Base-by-base conservation (phyloP, 2,113 vertebrate genomes). In the Trematocara stigmaticum region DNA sequence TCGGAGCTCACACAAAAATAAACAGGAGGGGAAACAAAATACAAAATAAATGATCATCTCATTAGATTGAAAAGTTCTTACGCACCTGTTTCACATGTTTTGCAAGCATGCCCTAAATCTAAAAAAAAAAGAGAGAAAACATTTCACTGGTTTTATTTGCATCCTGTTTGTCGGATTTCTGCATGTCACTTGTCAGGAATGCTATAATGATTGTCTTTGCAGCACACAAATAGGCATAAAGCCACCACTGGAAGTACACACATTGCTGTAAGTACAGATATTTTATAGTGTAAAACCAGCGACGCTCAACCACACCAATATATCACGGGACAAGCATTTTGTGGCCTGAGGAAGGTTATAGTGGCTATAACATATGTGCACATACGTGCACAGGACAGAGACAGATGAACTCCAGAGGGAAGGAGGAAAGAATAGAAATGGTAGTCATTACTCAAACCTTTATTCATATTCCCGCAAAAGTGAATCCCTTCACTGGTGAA, bases 381-480 rank as follows among this genome's bases (percentile, higher is more conserved):
- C 86, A n/a, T 81, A 92, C 29, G 31, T 81, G 85, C 69, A 79
- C 10, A 4, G 56, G 90, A 93, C 90, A 34, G 81, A 35, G 88
- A 94, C 90, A 20, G 85, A 94, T 91, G 90, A 90, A 81, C 56
- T 93, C 94, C 26, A 59, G 92, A 85, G 85, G 89, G 85, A 87
- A 89, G 83, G 83, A 89, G 85, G 84, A 91, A 88, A 90, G 76
- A 93, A 91, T 91, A 94, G 89, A 91, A 94, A 88, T n/a, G 47
- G 3, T 42, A 3, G 87, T 78, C 83, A 93, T 94, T 90, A 86
- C 26, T 93, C 92, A 88, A 85, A 82, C 23, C 79, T 84, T 84
- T 80, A 82, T 89, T 90, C 83, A 40, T 84, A 84, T 90, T 90
- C 69, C 69, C 2, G n/a, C 64, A 79, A 59, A 91, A 83, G 34